Evolutionary conservation across 1,140 invertebrate species (phyloP).

Genomic region (Rhopalosiphum maidis): DNA sequence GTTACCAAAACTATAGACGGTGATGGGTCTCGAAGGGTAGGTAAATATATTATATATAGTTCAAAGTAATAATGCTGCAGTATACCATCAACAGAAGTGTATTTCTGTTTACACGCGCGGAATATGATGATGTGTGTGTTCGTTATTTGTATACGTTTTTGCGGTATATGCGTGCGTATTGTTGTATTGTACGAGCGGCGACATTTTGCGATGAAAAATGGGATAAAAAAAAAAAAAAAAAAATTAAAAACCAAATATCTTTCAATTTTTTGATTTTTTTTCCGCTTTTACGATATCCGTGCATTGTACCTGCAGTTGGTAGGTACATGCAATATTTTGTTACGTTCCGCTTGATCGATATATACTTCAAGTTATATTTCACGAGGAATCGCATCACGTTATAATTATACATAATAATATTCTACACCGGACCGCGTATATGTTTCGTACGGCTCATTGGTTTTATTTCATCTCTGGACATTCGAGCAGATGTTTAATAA

Average conservation of each 20-base stretch:
- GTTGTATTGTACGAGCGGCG: not conserved
- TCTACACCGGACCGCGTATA: not conserved
- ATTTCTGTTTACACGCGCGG: not conserved
- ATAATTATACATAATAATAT: not conserved
- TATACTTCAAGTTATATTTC: constrained; percentile 15
- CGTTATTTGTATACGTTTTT: not conserved
- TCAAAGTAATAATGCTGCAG: not conserved
- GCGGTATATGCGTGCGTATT: not conserved
- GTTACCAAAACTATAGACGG: not conserved
- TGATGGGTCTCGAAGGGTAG: not conserved
- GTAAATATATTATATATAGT: constrained; percentile 22
- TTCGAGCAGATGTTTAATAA: constrained; percentile 17
- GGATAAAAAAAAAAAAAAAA: no score
- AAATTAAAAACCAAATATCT: not conserved
- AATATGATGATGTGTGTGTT: not conserved
- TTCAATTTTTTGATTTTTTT: not conserved
- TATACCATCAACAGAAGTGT: not conserved
- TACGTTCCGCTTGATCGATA: not conserved
- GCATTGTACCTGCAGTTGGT: not conserved
- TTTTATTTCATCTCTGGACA: not conserved
- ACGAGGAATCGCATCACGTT: not conserved
- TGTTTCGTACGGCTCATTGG: not conserved
- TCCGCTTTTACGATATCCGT: not conserved
- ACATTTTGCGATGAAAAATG: not conserved
- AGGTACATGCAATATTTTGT: not conserved